These are phyloP conservation scores for Trichonephila inaurata DNA, from an alignment of 1,140 invertebrate genomes.

Conservation along the genomic window DNA sequence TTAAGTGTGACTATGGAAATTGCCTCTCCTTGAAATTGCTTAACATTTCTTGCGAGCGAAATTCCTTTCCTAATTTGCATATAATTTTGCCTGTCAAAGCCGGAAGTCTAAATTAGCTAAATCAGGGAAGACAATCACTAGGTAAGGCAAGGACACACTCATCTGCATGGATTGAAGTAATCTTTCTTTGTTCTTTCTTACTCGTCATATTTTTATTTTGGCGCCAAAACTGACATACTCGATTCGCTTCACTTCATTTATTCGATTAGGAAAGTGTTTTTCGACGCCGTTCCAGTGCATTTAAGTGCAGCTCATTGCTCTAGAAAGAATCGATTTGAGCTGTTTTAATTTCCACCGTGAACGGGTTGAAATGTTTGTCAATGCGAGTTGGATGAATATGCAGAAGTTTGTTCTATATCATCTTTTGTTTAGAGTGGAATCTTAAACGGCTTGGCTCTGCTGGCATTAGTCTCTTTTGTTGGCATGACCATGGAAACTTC, in stretches of 20 bases:
- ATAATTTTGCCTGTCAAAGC: constrained; percentile 67
- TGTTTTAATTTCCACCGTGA: constrained; percentile 48
- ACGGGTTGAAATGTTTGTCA: constrained; percentile 23
- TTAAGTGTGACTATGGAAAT: constrained; percentile 63
- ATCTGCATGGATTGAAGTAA: constrained; percentile 19
- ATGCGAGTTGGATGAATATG: background rate
- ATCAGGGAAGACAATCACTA: constrained; percentile 58
- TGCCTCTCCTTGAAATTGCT: constrained; percentile 48
- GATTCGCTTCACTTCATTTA: constrained; percentile 53
- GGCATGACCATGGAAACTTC: background rate
- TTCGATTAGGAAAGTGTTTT: constrained; percentile 64
- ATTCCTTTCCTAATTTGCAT: constrained; percentile 69
- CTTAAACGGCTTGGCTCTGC: background rate
- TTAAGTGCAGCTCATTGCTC: background rate
- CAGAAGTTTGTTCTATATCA: background rate
- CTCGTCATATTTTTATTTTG: constrained; percentile 64
- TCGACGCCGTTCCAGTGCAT: background rate
- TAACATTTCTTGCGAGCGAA: constrained; percentile 42
- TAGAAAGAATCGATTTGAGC: constrained; percentile 37
- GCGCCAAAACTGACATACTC: constrained; percentile 51
- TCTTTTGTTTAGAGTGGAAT: constrained; percentile 23
- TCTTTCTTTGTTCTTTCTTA: constrained; percentile 28
- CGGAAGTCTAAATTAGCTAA: constrained; percentile 65
- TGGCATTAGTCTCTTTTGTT: background rate
- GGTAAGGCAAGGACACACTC: constrained; percentile 37